These are phyloP conservation scores for Xenus cinereus DNA, from an alignment of 2,113 vertebrate species.

Conservation along the genomic window DNA sequence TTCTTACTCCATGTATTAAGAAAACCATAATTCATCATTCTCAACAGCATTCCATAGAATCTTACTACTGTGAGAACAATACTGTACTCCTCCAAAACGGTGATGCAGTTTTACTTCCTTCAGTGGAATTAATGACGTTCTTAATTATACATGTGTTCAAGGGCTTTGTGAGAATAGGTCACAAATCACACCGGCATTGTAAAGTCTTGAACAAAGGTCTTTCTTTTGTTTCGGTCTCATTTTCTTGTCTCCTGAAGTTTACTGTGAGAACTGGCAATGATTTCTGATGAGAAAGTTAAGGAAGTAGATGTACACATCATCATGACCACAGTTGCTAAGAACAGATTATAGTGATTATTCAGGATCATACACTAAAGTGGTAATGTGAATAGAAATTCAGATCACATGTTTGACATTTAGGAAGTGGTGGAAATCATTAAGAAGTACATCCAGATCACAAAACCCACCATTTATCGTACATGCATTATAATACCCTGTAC, in stretches of 20 bases:
- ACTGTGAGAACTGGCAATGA: neutral
- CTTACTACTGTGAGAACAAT: neutral
- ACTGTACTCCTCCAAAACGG: neutral
- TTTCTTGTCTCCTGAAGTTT: neutral
- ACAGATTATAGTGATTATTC: neutral
- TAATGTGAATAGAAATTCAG: neutral
- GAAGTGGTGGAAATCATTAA: neutral
- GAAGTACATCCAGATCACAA: neutral
- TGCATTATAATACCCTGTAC: neutral
- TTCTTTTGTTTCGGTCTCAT: neutral
- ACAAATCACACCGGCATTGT: neutral
- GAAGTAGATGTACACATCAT: neutral
- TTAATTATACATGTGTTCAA: neutral
- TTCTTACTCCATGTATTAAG: neutral
- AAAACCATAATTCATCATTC: neutral
- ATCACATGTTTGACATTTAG: neutral
- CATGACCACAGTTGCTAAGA: neutral
- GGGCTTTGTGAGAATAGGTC: neutral
- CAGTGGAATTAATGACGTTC: neutral
- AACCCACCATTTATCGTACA: rapidly evolving
- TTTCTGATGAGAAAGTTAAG: neutral
- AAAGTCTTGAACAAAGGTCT: neutral
- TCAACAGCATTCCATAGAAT: neutral
- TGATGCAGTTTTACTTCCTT: neutral
- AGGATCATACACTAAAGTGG: neutral